phyloP scores from a whole-genome alignment of 2,888 invertebrate genomes.

The Tenthredo distinguenda region DNA sequence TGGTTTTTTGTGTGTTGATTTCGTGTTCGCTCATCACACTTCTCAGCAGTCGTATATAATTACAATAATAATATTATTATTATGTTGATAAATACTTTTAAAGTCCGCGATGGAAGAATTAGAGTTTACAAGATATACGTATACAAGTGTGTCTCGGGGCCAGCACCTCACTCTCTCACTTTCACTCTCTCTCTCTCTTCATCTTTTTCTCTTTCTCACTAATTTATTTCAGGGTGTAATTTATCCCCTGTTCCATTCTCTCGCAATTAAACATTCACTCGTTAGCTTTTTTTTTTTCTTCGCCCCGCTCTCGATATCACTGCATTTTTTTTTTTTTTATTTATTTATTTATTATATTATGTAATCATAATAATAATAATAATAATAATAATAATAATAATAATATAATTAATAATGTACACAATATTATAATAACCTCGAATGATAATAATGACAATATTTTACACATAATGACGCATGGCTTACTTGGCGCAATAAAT shows the following conservation, averaged over 20 bases:
- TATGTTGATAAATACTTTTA: slow-evolving; percentile 78
- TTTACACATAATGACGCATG: slow-evolving; percentile 76
- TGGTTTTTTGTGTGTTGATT: slow-evolving; percentile 56
- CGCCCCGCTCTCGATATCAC: slow-evolving; percentile 55
- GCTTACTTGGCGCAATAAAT: slow-evolving; percentile 75
- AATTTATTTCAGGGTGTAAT: slow-evolving; percentile 57
- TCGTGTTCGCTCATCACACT: slow-evolving; percentile 72
- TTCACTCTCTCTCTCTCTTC: slow-evolving; percentile 50
- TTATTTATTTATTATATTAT: slow-evolving; percentile 53
- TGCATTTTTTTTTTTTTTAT: slow-evolving; percentile 55
- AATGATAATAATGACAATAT: slow-evolving; percentile 76
- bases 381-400: slow-evolving; percentile 75
- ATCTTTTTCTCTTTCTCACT: slow-evolving; percentile 57
- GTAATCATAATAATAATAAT: slow-evolving; percentile 65
- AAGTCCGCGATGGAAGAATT: slow-evolving; percentile 81
- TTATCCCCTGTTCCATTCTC: slow-evolving; percentile 58
- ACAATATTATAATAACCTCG: slow-evolving; percentile 71
- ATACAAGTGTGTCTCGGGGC: slow-evolving; percentile 83
- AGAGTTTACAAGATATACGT: slow-evolving; percentile 85
- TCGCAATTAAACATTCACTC: slow-evolving; percentile 53
- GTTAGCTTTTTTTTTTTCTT: slow-evolving; percentile 2
- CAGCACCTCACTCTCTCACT: slow-evolving; percentile 54
- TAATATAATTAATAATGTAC: slow-evolving; percentile 62
- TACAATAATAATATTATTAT: slow-evolving; percentile 77
- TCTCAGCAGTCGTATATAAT: slow-evolving; percentile 77